Conservation (phyloP, 2,888 invertebrate species). For the Cheilosia variabilis region DNA sequence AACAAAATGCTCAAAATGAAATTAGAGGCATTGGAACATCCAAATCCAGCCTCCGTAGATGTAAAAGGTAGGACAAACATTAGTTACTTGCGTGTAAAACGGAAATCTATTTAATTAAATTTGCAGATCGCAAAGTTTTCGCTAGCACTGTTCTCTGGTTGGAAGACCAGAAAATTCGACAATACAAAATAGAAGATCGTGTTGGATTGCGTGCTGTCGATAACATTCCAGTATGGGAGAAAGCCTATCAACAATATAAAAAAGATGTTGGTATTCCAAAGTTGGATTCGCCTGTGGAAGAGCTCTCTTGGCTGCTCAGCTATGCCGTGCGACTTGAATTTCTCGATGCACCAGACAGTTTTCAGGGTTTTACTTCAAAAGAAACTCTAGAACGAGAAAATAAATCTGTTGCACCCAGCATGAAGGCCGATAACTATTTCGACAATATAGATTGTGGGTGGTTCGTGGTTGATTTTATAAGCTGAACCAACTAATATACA, state of each 20-base stretch:
- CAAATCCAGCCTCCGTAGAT: constrained; percentile 89
- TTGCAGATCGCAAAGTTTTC: constrained; percentile 91
- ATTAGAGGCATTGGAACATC: constrained; percentile 91
- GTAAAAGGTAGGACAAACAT: constrained; percentile 86
- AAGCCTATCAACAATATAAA: constrained; percentile 89
- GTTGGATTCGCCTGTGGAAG: constrained; percentile 86
- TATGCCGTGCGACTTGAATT: constrained; percentile 93
- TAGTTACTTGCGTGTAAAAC: too few relatives aligned
- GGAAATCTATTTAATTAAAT: constrained; percentile 60
- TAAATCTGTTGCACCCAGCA: constrained; percentile 87
- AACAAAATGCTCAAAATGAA: constrained; percentile 89
- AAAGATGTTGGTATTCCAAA: constrained; percentile 90
- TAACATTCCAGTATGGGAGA: constrained; percentile 88
- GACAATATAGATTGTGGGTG: constrained; percentile 93
- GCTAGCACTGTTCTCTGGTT: constrained; percentile 94
- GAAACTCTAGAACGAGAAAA: constrained; percentile 85
- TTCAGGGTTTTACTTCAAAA: constrained; percentile 87
- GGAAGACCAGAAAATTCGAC: constrained; percentile 96
- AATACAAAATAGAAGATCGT: constrained; percentile 93
- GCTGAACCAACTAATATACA: not conserved
- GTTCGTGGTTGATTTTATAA: constrained; percentile 83
- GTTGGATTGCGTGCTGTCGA: constrained; percentile 88
- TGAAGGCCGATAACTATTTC: constrained; percentile 91
- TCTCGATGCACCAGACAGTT: constrained; percentile 90
- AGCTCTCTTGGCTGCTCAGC: constrained; percentile 93